Conservation (phyloP, 2,113 vertebrate species). For the Ploceus nigricollis region DNA sequence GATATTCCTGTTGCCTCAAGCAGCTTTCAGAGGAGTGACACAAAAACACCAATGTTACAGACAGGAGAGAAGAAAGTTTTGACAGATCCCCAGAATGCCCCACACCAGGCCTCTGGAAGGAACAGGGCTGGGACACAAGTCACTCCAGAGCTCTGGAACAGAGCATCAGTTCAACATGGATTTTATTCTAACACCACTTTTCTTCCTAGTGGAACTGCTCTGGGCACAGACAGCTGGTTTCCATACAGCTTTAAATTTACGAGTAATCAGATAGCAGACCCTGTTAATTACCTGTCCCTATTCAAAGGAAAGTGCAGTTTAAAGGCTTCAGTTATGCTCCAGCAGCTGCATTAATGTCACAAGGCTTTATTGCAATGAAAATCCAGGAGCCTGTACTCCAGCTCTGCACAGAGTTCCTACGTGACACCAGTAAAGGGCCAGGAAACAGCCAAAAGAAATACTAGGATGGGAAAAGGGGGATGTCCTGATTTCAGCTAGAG, state of each 20-base stretch:
- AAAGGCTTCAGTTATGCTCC: neutral
- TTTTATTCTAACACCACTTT: neutral
- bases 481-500: neutral
- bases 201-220: neutral
- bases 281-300: neutral
- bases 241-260: neutral
- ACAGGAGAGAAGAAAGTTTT: neutral
- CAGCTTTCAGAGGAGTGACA: neutral
- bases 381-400: neutral
- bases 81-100: neutral
- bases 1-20: neutral
- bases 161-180: neutral
- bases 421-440: neutral
- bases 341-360: neutral
- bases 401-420: neutral
- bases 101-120: neutral
- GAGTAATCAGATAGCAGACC: neutral
- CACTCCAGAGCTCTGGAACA: neutral
- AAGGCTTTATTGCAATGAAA: neutral
- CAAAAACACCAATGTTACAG: accelerated
- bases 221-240: neutral
- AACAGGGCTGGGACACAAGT: neutral
- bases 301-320: neutral
- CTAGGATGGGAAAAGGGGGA: neutral
- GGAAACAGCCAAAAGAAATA: neutral